phyloP scores from a whole-genome alignment of 2,797 vertebrate genomes.

The Myripristis jacobus region DNA sequence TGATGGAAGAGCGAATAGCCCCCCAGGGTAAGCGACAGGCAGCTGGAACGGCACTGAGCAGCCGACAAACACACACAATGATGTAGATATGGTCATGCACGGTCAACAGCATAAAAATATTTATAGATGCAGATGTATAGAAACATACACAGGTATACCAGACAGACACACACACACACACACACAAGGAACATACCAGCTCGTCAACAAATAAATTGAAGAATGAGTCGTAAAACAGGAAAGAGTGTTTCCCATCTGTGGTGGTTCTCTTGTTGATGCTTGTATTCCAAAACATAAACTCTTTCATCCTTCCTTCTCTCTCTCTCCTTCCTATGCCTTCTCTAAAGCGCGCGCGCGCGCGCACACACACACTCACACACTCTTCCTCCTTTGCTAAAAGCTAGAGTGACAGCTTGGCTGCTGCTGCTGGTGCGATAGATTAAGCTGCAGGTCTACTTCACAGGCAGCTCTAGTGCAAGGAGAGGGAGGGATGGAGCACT shows the following conservation, averaged over 20 bases:
- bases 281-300: slow-evolving; percentile 58
- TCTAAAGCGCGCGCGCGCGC: slow-evolving; percentile 56
- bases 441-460: slow-evolving; percentile 80
- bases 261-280: slow-evolving; percentile 67
- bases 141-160: slow-evolving; percentile 24
- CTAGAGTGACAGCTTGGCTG: slow-evolving; percentile 78
- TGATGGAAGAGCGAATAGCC: slow-evolving; percentile 42
- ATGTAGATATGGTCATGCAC: slow-evolving; percentile 31
- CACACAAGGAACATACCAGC: slow-evolving; percentile 62
- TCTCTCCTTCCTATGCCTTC: slow-evolving; percentile 21
- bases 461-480: slow-evolving; percentile 68
- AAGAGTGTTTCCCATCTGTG: slow-evolving; percentile 68
- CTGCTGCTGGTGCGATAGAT: slow-evolving; percentile 77
- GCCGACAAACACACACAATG: slow-evolving; percentile 29
- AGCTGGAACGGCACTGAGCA: slow-evolving; percentile 31
- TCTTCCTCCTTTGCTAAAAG: slow-evolving; percentile 70
- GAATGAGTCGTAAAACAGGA: slow-evolving; percentile 51
- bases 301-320: slow-evolving; percentile 44
- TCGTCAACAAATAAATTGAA: slow-evolving; percentile 65
- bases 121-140: slow-evolving; percentile 13
- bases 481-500: slow-evolving; percentile 64
- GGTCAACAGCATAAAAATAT: slow-evolving; percentile 19
- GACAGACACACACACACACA: slow-evolving; percentile 25
- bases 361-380: slow-evolving; percentile 66
- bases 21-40: slow-evolving; percentile 39